These are phyloP conservation scores for Phodopus roborovskii DNA, from an alignment of 2,113 vertebrate genomes.

Conservation along the genomic window DNA sequence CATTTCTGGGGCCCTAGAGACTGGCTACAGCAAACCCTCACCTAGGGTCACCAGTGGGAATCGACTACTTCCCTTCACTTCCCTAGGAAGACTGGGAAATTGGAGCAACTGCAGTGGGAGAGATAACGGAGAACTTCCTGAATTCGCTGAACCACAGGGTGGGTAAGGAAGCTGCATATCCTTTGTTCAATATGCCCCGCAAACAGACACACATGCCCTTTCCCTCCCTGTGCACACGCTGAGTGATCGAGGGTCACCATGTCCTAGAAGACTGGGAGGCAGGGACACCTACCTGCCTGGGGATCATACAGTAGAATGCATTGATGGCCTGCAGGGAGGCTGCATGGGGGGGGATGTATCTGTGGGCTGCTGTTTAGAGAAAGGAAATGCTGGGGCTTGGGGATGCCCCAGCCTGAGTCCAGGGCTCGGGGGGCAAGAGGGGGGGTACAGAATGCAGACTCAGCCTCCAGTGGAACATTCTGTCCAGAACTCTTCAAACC, in stretches of 20 bases:
- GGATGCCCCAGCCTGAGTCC: conserved; percentile 12
- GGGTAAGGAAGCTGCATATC: conserved; percentile 49
- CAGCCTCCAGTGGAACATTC: conserved; percentile 80
- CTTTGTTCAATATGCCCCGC: neutral
- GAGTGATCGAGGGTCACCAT: neutral
- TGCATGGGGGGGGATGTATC: conserved; percentile 54
- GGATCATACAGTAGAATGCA: neutral
- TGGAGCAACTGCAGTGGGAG: neutral
- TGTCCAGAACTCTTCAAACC: conserved; percentile 77
- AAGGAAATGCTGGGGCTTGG: conserved; percentile 64
- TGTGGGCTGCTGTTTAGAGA: conserved; percentile 64
- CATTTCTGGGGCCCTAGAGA: neutral
- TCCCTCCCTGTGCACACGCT: neutral
- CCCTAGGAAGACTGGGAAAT: conserved; percentile 42
- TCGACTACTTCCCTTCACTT: neutral
- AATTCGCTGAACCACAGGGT: neutral
- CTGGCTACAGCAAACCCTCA: neutral
- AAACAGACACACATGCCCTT: neutral
- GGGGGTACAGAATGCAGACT: conserved; percentile 62
- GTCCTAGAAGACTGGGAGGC: neutral
- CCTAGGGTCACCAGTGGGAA: neutral
- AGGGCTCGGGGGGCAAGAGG: neutral
- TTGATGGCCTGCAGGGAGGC: conserved; percentile 50
- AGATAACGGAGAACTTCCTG: conserved; percentile 64
- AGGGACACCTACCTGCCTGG: neutral